A percentile compares a stretch with the other conserved stretches of the same genome.
phyloP scores from a whole-genome alignment of 2,888 invertebrate genomes.

The Lasioglossum calceatum region DNA sequence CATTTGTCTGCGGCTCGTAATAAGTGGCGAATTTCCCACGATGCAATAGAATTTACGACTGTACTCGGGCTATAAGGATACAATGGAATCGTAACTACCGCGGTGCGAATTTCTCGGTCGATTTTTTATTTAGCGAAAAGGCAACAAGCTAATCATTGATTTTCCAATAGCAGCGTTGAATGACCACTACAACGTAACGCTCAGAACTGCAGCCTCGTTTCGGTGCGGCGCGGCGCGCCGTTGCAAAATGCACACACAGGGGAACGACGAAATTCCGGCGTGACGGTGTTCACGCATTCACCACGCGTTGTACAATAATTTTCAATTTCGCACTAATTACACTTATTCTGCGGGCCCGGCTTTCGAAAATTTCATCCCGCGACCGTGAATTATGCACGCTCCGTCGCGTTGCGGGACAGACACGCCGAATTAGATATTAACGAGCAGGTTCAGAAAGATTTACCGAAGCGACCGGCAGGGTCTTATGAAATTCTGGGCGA shows the following conservation, averaged over 20 bases:
- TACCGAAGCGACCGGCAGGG: background rate
- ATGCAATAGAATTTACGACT: slow-evolving; percentile 24
- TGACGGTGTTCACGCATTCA: background rate
- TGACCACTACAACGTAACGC: background rate
- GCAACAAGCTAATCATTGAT: slow-evolving; percentile 3
- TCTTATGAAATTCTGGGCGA: slow-evolving; percentile 28
- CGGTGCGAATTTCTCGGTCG: background rate
- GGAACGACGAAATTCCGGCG: slow-evolving; percentile 11
- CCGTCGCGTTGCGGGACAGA: background rate
- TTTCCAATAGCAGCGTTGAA: background rate
- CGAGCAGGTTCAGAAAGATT: slow-evolving; percentile 33
- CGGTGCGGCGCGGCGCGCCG: too few relatives aligned
- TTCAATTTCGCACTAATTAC: slow-evolving; percentile 42
- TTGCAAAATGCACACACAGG: background rate
- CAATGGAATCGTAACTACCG: background rate
- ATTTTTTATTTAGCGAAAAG: background rate
- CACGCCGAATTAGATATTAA: slow-evolving; percentile 46
- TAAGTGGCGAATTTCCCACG: slow-evolving; percentile 16
- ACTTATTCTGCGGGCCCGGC: slow-evolving; percentile 25
- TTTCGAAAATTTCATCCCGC: slow-evolving; percentile 24
- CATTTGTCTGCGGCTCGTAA: background rate
- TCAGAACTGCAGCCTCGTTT: background rate
- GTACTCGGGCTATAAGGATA: slow-evolving; percentile 5
- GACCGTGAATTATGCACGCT: slow-evolving; percentile 39
- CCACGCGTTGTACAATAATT: slow-evolving; percentile 3